Evolutionary conservation across 2,797 vertebrate species (phyloP), one percentile per base, ranked within the genome.

Genomic region (Halcyon chelicuti): DNA sequence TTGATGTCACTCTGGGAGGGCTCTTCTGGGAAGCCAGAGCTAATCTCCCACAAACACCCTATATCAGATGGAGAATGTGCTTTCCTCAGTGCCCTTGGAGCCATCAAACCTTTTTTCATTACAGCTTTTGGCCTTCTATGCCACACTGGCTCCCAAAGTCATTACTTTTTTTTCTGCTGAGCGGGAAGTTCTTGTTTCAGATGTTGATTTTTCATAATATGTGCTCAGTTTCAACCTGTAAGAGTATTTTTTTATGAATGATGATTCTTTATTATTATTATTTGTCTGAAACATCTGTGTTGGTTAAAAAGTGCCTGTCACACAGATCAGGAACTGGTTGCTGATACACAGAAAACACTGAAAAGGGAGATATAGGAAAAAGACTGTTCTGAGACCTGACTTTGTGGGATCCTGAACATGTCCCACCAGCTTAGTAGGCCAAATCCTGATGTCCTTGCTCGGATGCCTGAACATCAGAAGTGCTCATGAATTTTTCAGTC

Each of bases 31-130:
- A 88, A 80, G 49, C 28, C 63, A 87, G 68, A 39, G 37, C 76
- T 63, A 28, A 68, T 68, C 22, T 93, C 54, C 44, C 37, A 8
- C 20, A 1, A 16, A 10, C 3, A 18, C 25, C 17, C n/a, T 5
- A 0, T 49, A 61, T 23, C 58, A 66, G 40, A 42, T 67, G 37
- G 67, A 68, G 42, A 83, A 91, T 65, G 37, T 85, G 81, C 87
- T 92, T 88, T 87, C 9, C 35, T 91, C 74, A 63, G 71, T 73
- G 49, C 42, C 57, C 70, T 86, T 25, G 18, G 46, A 94, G 76
- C 86, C 90, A 92, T 90, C 80, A 96, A 58, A 84, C 62, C 61
- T 65, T 65, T 95, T 79, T 86, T 94, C 88, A 86, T 91, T 96
- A 86, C 11, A 73, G 35, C 57, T 96, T 95, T 96, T 91, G 86